Base-by-base conservation (phyloP, 2,113 vertebrate genomes). In the Cyanoramphus novaezelandiae region DNA sequence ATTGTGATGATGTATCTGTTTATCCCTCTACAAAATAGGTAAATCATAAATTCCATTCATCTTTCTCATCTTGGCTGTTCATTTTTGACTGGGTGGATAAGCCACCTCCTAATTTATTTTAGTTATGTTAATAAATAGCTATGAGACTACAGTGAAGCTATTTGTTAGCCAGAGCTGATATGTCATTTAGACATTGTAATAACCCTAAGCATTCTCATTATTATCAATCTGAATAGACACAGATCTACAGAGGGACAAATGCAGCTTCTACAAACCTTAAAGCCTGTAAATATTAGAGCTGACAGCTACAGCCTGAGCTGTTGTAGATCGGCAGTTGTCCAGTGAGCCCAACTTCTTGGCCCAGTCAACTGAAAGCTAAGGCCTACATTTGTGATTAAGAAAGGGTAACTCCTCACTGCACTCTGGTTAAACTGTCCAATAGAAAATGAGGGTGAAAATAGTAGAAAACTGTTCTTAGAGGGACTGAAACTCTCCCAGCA, bases 111-210 rank as follows among this genome's bases (percentile, higher is more conserved):
- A 95, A 96, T 93, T 95, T 94, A 86, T 96, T 95, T 93, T 24
- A 86, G 9, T 69, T 93, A 78, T 86, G 90, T 85, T 95, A 96
- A 94, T 97, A 93, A 97, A 82, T 82, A 96, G 47, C 52, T 91
- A 88, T 82, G 94, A 92, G 35, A 63, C 64, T 94, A 41, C 29
- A 82, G 37, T 50, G 65, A 90, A 96, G 57, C 79, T 91, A 95
- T 75, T 96, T 93, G 41, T 88, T 96, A 95, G 27, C 24, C 60
- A 57, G 60, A 97, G 46, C 24, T 92, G 62, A 74, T 91, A 46
- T 41, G 94, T 93, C 95, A 89, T 96, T 96, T 96, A 77, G 44
- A 89, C 55, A n/a, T 31, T 60, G 57, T 94, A 90, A 93, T 94
- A 96, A 92, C 35, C 23, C 57, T 96, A 85, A 96, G 9, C 35